Percentiles rank a stretch among this genome's conserved stretches.
phyloP scores from a whole-genome alignment of 2,888 invertebrate genomes.

The Aspidapion aeneum region DNA sequence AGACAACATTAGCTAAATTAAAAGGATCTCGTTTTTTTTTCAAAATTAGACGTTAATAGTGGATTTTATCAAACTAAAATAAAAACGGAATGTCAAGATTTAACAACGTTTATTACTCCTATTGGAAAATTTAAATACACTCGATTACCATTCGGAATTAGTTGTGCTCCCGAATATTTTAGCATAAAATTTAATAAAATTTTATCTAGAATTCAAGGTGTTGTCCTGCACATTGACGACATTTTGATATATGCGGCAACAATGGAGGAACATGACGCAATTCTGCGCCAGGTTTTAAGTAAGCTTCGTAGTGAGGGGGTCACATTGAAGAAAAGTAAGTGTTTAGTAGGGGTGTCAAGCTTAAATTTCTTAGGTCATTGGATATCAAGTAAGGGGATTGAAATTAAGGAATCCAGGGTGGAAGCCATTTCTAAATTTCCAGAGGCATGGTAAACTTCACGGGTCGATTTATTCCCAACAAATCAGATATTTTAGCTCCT shows the following conservation, averaged over 20 bases:
- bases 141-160: conserved; percentile 14
- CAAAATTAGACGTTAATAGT: conserved; percentile 27
- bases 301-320: conserved; percentile 9
- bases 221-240: conserved; percentile 18
- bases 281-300: conserved; percentile 8
- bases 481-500: conserved; percentile 13
- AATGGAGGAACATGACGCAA: conserved; percentile 15
- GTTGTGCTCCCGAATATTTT: conserved; percentile 14
- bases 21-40: conserved; percentile 29
- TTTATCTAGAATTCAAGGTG: conserved; percentile 13
- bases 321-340: conserved; percentile 15
- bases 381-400: background rate
- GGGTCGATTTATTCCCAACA: conserved; percentile 12
- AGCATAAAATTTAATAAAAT: conserved; percentile 16
- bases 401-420: conserved; percentile 6
- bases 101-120: no score
- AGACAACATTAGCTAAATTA: conserved; percentile 26
- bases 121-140: conserved; percentile 13
- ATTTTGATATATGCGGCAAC: conserved; percentile 11
- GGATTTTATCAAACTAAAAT: conserved; percentile 16
- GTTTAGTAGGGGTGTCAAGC: conserved; percentile 7
- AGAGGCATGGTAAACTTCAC: conserved; percentile 15
- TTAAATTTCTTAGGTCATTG: conserved; percentile 6
- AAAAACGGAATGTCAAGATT: conserved; percentile 6
- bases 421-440: conserved; percentile 12